These are phyloP conservation scores for Sminthurinus aureus DNA, from an alignment of 2,888 invertebrate species.

Conservation along the genomic window DNA sequence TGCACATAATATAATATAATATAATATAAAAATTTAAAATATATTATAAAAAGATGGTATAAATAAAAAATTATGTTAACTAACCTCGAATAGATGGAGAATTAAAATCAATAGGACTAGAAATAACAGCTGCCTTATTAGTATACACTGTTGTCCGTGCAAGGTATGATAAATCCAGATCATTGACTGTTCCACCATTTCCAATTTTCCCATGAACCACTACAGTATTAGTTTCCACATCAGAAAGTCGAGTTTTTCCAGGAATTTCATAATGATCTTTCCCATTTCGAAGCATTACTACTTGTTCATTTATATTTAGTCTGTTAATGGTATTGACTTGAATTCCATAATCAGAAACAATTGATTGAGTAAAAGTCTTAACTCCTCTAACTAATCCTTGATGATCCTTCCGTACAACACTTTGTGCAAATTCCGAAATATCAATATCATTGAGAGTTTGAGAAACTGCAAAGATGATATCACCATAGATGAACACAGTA, in stretches of 20 bases:
- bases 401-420: slow-evolving; percentile 41
- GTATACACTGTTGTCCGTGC: slow-evolving; percentile 44
- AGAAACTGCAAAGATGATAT: slow-evolving; percentile 39
- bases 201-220: slow-evolving; percentile 21
- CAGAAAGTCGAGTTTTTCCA: slow-evolving; percentile 23
- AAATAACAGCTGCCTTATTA: slow-evolving; percentile 37
- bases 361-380: slow-evolving; percentile 40
- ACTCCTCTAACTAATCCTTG: slow-evolving; percentile 41
- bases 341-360: slow-evolving; percentile 35
- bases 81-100: slow-evolving; percentile 34
- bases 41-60: neutral
- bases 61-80: neutral
- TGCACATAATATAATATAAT: no score
- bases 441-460: slow-evolving; percentile 44
- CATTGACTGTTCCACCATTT: slow-evolving; percentile 41
- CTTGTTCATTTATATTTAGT: slow-evolving; percentile 3
- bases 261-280: neutral
- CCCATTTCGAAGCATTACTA: slow-evolving; percentile 37
- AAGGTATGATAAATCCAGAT: slow-evolving; percentile 32
- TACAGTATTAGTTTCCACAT: slow-evolving; percentile 17
- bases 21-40: neutral
- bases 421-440: slow-evolving; percentile 37
- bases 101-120: slow-evolving; percentile 36
- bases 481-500: slow-evolving; percentile 34
- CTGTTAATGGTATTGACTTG: slow-evolving; percentile 20